Base-by-base conservation (phyloP, 2,797 vertebrate species). In the Geotrypetes seraphini region DNA sequence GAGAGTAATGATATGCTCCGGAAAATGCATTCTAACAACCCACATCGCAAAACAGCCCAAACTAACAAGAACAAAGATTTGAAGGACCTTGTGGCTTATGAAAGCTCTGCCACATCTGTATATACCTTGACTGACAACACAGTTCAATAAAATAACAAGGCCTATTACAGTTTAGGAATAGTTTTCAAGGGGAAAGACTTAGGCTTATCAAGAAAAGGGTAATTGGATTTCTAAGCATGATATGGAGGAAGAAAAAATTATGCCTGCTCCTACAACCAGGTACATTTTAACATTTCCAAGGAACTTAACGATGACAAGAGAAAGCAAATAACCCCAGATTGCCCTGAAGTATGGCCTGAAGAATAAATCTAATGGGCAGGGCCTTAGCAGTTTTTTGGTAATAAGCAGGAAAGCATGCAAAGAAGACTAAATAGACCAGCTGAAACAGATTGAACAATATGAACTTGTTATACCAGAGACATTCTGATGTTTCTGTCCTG, bases 91-190 rank as follows among this genome's bases (percentile, higher is more conserved):
- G 90, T 99, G 2, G 82, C 99, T 33, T 79, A 97, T 0, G 91
- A 97, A 70, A 97, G 94, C 64, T 90, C 89, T 3, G 81, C 78
- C 7, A 96, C 94, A 8, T 87, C 92, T 0, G 88, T 97, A 43
- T 92, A 91, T 11, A 92, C 91, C 1, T 84, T 99, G 39, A 99
- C 97, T 0, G 90, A 96, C 61, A 0, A 96, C 96, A 31, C 93
- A 98, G 65, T 97, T 99, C 62, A 99, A 99, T 50, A 96, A 92
- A 60, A 90, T 97, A 3, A 69, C 93, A 2, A 91, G 97, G 46
- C 96, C 96, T 0, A 96, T 99, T 50, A 76, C 75, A 7, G 93
- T 98, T 31, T 97, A 96, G 61, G 91, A 98, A 62, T 91, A 96
- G 74, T 94, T 93, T 53, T 91, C 83, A 46, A 83, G 94, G 41